Evolutionary conservation across 92 coral and sea anemone species (phyloP).

Genomic region (Scolanthus callimorphus): DNA sequence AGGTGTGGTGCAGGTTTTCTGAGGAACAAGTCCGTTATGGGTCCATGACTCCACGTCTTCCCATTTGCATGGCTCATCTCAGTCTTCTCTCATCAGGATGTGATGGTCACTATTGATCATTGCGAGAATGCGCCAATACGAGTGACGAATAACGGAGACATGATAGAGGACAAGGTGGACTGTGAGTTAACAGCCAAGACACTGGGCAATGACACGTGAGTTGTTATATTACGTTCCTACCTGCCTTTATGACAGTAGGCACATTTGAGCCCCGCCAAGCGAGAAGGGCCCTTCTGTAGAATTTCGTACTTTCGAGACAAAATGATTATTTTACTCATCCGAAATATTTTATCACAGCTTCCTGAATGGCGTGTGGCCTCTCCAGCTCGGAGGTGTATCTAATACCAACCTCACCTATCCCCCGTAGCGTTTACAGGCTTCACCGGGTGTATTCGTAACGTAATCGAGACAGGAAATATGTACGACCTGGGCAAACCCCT

Average conservation of each 20-base stretch:
- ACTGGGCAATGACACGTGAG: constrained; percentile 68
- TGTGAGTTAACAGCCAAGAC: constrained; percentile 65
- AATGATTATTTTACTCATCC: too few relatives aligned
- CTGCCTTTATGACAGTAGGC: too few relatives aligned
- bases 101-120: constrained; percentile 68
- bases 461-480: constrained; percentile 68
- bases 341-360: constrained; percentile 63
- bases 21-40: too few relatives aligned
- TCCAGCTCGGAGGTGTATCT: constrained; percentile 91
- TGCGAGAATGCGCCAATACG: constrained; percentile 58
- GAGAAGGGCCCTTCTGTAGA: too few relatives aligned
- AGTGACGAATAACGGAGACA: constrained; percentile 47
- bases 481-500: constrained; percentile 80
- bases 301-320: too few relatives aligned
- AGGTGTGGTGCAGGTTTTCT: too few relatives aligned
- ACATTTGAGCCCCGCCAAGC: too few relatives aligned
- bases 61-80: too few relatives aligned
- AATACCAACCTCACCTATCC: constrained; percentile 54
- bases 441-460: constrained; percentile 81
- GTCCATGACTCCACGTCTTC: too few relatives aligned
- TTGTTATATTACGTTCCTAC: too few relatives aligned
- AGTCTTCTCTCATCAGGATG: too few relatives aligned
- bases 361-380: constrained; percentile 80
- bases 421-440: constrained; percentile 62
- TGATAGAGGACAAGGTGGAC: constrained; percentile 67